phyloP scores from a whole-genome alignment of 1,140 invertebrate species.

The Drosophila tsacasi region DNA sequence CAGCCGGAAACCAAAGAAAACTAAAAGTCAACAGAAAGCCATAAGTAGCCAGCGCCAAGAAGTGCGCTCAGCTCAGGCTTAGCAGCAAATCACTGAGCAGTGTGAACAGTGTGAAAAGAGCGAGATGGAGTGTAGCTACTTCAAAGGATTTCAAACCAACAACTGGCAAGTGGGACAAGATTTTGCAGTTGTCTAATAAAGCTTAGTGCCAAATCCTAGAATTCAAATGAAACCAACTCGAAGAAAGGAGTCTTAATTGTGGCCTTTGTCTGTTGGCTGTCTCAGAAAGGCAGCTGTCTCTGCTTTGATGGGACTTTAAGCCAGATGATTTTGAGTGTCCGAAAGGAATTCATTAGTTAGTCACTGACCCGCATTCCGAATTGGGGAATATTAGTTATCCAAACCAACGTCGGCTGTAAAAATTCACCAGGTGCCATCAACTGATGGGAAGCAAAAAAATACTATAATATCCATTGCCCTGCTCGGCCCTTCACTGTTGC shows the following conservation, averaged over 20 bases:
- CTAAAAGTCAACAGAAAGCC: conserved; percentile 69
- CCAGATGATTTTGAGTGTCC: neutral
- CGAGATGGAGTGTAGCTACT: conserved; percentile 13
- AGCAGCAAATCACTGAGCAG: conserved; percentile 75
- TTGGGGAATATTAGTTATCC: neutral
- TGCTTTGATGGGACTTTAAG: conserved; percentile 22
- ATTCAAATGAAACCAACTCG: conserved; percentile 45
- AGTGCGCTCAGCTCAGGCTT: conserved; percentile 57
- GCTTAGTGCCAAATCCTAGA: conserved; percentile 44
- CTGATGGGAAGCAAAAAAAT: conserved; percentile 21
- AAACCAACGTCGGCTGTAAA: neutral
- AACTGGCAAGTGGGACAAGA: conserved; percentile 31
- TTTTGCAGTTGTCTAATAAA: conserved; percentile 59
- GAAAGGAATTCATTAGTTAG: conserved; percentile 24
- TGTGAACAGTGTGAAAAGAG: conserved; percentile 66
- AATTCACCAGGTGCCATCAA: conserved; percentile 4
- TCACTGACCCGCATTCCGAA: conserved; percentile 19
- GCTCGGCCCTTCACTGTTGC: neutral
- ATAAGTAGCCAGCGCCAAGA: conserved; percentile 73
- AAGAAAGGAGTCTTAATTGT: conserved; percentile 44
- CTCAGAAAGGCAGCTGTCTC: no score
- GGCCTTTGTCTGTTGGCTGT: conserved; percentile 12
- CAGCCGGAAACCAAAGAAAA: conserved; percentile 56
- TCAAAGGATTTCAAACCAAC: conserved; percentile 45
- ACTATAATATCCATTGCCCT: neutral